Percentiles rank a stretch among this genome's conserved stretches.
Conservation (phyloP, 2,113 vertebrate species). For the Thomomys bottae region DNA sequence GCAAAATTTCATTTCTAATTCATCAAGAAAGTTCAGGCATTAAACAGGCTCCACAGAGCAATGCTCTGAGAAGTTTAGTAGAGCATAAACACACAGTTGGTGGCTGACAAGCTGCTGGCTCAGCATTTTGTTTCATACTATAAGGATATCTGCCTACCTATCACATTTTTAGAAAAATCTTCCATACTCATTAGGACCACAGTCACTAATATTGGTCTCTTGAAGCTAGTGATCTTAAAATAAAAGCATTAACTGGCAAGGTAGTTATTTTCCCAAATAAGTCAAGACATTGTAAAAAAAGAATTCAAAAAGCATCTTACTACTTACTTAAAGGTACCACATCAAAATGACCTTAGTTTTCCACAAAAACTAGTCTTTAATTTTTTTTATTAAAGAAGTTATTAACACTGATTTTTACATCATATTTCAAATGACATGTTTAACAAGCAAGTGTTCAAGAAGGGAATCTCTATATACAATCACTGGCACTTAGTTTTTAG, state of each 20-base stretch:
- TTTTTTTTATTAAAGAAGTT: too few species aligned
- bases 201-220: neutral
- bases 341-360: neutral
- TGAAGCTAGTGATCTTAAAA: slow-evolving; percentile 3
- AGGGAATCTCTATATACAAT: too few species aligned
- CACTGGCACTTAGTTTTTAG: too few species aligned
- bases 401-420: too few species aligned
- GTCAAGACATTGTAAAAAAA: neutral
- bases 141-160: neutral
- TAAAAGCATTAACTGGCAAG: neutral
- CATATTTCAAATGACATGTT: too few species aligned
- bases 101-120: neutral
- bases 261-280: slow-evolving; percentile 38
- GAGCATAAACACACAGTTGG: neutral
- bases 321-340: neutral
- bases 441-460: too few species aligned
- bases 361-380: neutral
- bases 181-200: neutral
- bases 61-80: neutral
- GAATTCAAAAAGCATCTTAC: neutral
- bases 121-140: neutral
- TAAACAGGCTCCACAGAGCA: too few species aligned
- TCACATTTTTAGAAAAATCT: slow-evolving; percentile 6
- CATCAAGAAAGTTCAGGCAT: neutral
- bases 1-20: neutral